Base-by-base conservation (phyloP, 2,888 invertebrate species). In the Auanema freiburgensis region DNA sequence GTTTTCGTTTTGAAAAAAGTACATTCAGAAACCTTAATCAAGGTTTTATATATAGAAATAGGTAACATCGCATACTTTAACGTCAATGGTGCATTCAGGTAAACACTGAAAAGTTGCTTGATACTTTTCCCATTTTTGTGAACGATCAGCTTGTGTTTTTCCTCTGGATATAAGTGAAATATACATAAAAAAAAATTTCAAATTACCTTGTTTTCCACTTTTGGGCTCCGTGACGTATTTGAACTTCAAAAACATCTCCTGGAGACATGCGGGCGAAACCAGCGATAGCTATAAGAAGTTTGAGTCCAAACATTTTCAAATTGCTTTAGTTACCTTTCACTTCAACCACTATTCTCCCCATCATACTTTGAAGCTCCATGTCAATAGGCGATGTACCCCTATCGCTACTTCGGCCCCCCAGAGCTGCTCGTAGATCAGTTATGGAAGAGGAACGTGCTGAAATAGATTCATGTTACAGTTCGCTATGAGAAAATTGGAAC, bases 191-290 rank as follows among this genome's bases (percentile, higher is more conserved):
- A 59, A 59, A 53, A 23, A 53, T 50, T 4, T 18, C 6, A 41
- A 42, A 21, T 52, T 21, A 60, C 63, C 86, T 84, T 8, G 86
- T 85, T 77, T 87, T 87, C 88, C 88, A 88, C 79, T 88, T 88
- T 79, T 88, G 88, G 18, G 81, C 77, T 5, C 88, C 88, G 74
- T 88, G 87, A 58, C 86, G 84, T 12, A 88, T 81, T 2, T 84
- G 84, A 25, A 88, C 86, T 76, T 88, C 88, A 83, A 88, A 88
- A 25, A 87, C 86, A 79, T 88, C 88, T 2, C 88, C 88, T 1
- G 87, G 85, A 76, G 87, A 87, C 42, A 88, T 84, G 6, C 88
- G 84, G 5, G 88, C 88, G 83, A 88, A 88, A 12, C 88, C 88
- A 69, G 86, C 87, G 71, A 88, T 87, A 33, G 87, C 88, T 87